Base-by-base conservation (phyloP, 2,888 invertebrate species). In the Molorchus minor region DNA sequence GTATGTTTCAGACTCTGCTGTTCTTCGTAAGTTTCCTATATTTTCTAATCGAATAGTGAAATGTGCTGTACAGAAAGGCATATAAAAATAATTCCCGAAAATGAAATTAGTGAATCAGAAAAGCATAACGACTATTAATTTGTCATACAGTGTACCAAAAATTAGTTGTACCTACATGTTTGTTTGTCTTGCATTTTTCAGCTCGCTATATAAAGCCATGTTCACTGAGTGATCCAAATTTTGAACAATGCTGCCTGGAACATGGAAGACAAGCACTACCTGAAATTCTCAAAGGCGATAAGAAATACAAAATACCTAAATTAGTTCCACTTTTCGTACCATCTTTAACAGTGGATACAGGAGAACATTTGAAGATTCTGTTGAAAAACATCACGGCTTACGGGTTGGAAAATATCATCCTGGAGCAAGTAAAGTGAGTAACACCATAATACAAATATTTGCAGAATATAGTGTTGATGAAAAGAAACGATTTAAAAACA, bases 281-380 rank as follows among this genome's bases (percentile, higher is more conserved):
- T 16, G 3, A 0, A 15, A 10, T 67, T 1, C 4, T 65, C 7
- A 61, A 65, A 43, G 67, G 67, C 17, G 75, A 76, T 43, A 69
- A 64, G 20, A 56, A 56, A 43, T 70, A 69, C 35, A 30, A 35
- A 7, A 35, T 46, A 5, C 46, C 46, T 1, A 30, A 30, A 1
- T 15, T 46, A 3, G 30, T 30, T 4, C 46, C 46, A 10, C n/a
- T 46, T 10, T 17, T 46, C 7, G 16, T 46, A 4, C 46, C 46
- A 17, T 1, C 4, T 12, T 8, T 46, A 7, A 1, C 33, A n/a
- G 17, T 46, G 1, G 19, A 46, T 1, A 33, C 33, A 12, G 29
- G 44, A 2, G 15, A 33, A 4, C 3, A 10, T 33, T 17, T 46
- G 19, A 29, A 33, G 5, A 15, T 46, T 1, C 16, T 8, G 5